Evolutionary conservation across 2,888 invertebrate species (phyloP).

Genomic region (Coelogynopora nodosa): DNA sequence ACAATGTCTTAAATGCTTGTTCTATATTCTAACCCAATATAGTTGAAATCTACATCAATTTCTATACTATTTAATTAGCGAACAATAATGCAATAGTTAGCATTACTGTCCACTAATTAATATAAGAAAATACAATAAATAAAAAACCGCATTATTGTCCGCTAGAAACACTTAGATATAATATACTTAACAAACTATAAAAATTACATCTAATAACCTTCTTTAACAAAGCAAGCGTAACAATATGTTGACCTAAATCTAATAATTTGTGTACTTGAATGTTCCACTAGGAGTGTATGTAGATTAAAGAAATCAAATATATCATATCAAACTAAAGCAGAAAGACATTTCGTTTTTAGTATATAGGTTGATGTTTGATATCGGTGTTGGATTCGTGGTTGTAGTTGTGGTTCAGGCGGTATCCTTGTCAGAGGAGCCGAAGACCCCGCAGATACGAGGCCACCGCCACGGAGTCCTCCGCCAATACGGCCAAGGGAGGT

Average conservation of each 20-base stretch:
- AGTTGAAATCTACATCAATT: not conserved
- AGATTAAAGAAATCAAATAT: too few species aligned
- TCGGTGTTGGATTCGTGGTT: too few species aligned
- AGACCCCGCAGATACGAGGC: too few species aligned
- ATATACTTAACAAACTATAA: not conserved
- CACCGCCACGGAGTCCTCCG: too few species aligned
- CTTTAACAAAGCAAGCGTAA: not conserved
- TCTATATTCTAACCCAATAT: not conserved
- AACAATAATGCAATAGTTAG: not conserved
- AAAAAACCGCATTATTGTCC: not conserved
- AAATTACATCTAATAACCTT: not conserved
- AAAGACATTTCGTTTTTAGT: too few species aligned
- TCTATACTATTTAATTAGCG: not conserved
- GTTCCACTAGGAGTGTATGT: too few species aligned
- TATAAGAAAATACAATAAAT: not conserved
- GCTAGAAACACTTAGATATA: not conserved
- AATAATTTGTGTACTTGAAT: not conserved
- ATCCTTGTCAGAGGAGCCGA: too few species aligned
- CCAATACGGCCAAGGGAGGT: too few species aligned
- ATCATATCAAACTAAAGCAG: too few species aligned
- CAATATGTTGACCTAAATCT: not conserved
- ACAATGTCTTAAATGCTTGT: too few species aligned
- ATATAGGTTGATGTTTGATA: too few species aligned
- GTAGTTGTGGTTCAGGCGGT: too few species aligned
- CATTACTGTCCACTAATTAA: not conserved